Conservation (phyloP, 35 echinoderm and acorn worm genomes). For the Eucidaris tribuloides region DNA sequence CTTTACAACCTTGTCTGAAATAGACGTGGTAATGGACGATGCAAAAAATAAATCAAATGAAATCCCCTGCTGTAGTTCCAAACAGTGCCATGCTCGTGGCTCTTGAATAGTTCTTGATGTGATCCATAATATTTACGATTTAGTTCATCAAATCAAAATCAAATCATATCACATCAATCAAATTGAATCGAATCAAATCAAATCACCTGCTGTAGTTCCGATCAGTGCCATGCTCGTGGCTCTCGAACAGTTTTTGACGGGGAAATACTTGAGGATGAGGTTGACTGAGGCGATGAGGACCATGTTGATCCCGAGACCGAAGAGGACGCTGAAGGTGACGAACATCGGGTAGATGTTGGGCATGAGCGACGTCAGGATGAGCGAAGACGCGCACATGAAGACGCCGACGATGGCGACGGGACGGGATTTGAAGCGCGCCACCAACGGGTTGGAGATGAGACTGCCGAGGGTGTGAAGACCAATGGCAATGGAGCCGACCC, state of each 20-base stretch:
- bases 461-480: constrained; percentile 85
- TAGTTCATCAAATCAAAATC: too few species aligned
- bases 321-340: constrained; percentile 75
- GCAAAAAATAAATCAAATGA: too few species aligned
- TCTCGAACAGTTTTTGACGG: constrained; percentile 69
- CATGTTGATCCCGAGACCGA: constrained; percentile 84
- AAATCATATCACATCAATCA: background rate
- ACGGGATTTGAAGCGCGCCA: constrained; percentile 55
- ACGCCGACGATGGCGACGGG: constrained; percentile 53
- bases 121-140: background rate
- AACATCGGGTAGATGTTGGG: constrained; percentile 56
- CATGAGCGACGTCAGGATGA: constrained; percentile 62
- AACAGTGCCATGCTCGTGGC: too few species aligned
- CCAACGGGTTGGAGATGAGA: constrained; percentile 65
- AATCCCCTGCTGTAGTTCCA: too few species aligned
- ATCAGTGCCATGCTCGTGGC: constrained; percentile 74
- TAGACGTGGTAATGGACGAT: too few species aligned
- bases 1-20: too few species aligned
- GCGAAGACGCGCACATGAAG: constrained; percentile 55
- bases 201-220: constrained; percentile 73
- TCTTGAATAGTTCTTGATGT: too few species aligned
- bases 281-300: constrained; percentile 75
- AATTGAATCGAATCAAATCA: background rate
- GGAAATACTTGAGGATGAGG: constrained; percentile 83
- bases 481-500: constrained; percentile 90